Evolutionary conservation across 1,140 invertebrate species (phyloP), one percentile per base, ranked within the genome.

Genomic region (Brachionus asplanchnoidis): DNA sequence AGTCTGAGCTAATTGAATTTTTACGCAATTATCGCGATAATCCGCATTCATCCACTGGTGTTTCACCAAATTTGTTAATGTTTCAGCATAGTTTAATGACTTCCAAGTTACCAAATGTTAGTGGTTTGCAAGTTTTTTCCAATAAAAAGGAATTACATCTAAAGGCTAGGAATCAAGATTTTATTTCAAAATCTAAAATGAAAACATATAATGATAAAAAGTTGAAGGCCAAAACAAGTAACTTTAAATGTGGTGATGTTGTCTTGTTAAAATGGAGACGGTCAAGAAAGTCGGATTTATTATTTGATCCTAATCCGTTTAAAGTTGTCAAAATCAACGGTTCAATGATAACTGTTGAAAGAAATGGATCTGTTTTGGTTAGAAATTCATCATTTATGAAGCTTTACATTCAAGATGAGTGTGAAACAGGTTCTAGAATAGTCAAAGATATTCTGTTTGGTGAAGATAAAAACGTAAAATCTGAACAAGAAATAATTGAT

Each of bases 21-120:
- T 28, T 68, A 68, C 23, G 65, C 4, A 65, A 65, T 65, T 65
- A 65, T 65, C 44, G 44, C 44, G 44, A 46, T 46, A 46, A 3
- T 46, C 44, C 44, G 14, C 44, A 46, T 14, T 46, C 56, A 65
- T 65, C 56, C 17, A 65, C 56, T 23, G 56, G 56, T 65, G 56
- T 65, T 23, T 65, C 56, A 26, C 56, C 56, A 65, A 65, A 65
- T 26, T 23, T 65, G 56, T 65, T 65, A 65, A 23, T 65, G 56
- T 65, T 65, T 65, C 56, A 65, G 56, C 56, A 65, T 65, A 65
- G 23, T 65, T 65, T 65, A 65, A 65, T 65, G 56, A 65, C 56
- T 65, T 65, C 56, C 56, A 65, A 65, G 23, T 65, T 65, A 65
- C 56, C 56, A 65, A 65, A 65, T 11, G 6, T 23, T 65, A 65